Percentiles rank a stretch among this genome's conserved stretches.
These are phyloP conservation scores for Halictus quadricinctus DNA, from an alignment of 2,888 invertebrate species.

Conservation along the genomic window DNA sequence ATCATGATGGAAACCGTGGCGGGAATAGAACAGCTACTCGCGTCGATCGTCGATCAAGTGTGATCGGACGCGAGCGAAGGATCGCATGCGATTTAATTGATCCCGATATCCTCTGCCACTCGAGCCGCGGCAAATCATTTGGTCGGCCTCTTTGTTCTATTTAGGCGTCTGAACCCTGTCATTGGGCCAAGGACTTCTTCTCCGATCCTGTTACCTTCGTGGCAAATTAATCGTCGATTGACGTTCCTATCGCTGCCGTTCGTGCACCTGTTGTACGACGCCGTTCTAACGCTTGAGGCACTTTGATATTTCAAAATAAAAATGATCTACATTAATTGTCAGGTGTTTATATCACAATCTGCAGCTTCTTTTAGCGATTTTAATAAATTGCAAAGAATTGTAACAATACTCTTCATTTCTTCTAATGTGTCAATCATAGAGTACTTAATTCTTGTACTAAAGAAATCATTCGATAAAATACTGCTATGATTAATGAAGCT, in stretches of 20 bases:
- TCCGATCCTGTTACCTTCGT: slow-evolving; percentile 9
- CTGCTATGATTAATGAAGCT: background rate
- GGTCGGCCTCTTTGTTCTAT: slow-evolving; percentile 24
- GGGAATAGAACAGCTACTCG: slow-evolving; percentile 11
- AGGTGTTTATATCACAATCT: too few species aligned
- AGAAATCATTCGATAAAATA: too few species aligned
- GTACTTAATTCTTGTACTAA: too few species aligned
- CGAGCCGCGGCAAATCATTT: background rate
- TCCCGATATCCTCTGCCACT: background rate
- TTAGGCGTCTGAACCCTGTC: slow-evolving; percentile 18
- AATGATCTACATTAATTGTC: background rate
- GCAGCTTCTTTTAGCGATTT: too few species aligned
- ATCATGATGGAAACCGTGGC: slow-evolving; percentile 50
- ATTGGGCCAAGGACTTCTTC: slow-evolving; percentile 31
- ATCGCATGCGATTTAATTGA: slow-evolving; percentile 10
- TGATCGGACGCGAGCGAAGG: background rate
- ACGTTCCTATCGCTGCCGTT: background rate
- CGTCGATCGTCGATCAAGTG: background rate
- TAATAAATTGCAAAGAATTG: too few species aligned
- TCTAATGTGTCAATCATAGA: too few species aligned
- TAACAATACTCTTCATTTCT: too few species aligned
- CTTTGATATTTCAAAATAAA: background rate
- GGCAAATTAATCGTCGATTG: background rate
- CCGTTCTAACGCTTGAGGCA: background rate
- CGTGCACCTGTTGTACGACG: background rate